phyloP scores from a whole-genome alignment of 2,797 vertebrate genomes.

The Coregonus suidteri region DNA sequence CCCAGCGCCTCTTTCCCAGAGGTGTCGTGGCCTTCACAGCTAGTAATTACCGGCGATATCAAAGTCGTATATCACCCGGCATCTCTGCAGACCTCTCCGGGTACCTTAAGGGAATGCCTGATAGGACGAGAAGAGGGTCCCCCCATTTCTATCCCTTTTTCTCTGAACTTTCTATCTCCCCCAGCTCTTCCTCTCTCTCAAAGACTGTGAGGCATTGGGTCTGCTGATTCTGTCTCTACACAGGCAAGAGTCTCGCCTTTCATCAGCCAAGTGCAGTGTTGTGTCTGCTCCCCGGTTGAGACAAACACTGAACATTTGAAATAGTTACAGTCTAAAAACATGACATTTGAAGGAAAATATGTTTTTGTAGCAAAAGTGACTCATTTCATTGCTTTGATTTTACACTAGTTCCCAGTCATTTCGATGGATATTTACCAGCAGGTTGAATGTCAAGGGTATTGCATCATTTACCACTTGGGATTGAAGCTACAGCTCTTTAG shows the following conservation, averaged over 20 bases:
- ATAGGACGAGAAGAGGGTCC: conserved; percentile 59
- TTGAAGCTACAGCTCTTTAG: too few species aligned
- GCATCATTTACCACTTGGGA: neutral
- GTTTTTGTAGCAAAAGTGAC: neutral
- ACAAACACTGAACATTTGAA: neutral
- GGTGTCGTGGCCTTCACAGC: conserved; percentile 68
- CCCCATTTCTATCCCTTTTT: conserved; percentile 18
- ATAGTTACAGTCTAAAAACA: too few species aligned
- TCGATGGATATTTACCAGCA: neutral
- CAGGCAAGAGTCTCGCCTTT: neutral
- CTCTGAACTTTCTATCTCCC: conserved; percentile 22
- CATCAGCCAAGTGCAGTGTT: conserved; percentile 11
- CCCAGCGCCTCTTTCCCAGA: conserved; percentile 40
- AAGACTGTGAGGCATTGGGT: conserved; percentile 32
- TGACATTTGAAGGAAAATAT: too few species aligned
- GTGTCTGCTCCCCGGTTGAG: neutral
- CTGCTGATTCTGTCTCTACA: neutral
- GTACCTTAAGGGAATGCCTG: conserved; percentile 61
- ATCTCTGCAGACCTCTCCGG: conserved; percentile 63
- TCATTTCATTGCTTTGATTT: neutral
- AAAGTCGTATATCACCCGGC: conserved; percentile 77
- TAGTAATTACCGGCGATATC: conserved; percentile 78
- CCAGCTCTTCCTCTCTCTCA: neutral
- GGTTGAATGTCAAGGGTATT: neutral
- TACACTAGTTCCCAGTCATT: neutral